phyloP scores from a whole-genome alignment of 2,888 invertebrate species.

The Heliconius charithonia region DNA sequence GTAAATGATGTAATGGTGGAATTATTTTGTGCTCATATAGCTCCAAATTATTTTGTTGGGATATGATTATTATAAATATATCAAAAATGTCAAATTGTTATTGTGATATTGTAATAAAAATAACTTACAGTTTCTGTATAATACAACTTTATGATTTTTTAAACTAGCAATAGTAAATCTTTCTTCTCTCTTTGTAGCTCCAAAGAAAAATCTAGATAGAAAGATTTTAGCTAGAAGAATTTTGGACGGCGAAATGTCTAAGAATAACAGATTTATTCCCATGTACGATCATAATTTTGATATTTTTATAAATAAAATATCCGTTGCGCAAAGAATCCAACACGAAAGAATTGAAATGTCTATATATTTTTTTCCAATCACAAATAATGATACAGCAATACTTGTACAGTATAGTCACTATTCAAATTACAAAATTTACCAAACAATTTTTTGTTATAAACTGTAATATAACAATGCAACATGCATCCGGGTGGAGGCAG shows the following conservation, averaged over 20 bases:
- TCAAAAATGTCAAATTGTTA: background rate
- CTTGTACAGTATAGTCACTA: background rate
- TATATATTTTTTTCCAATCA: background rate
- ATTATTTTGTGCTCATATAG: background rate
- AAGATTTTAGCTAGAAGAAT: too few species aligned
- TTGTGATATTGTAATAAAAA: background rate
- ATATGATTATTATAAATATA: background rate
- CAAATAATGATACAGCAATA: conserved; percentile 3
- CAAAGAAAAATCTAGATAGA: too few species aligned
- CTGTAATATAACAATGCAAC: background rate
- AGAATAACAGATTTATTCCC: too few species aligned
- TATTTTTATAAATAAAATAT: too few species aligned
- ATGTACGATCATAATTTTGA: too few species aligned
- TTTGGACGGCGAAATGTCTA: too few species aligned
- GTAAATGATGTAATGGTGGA: conserved; percentile 6
- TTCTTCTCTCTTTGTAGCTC: too few species aligned
- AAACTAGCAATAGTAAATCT: too few species aligned
- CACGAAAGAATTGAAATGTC: background rate
- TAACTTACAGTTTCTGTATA: too few species aligned
- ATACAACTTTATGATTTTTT: too few species aligned
- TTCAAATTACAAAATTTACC: background rate
- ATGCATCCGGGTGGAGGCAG: background rate
- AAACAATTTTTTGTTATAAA: background rate
- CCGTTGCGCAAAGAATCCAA: background rate
- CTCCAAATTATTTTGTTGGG: background rate